phyloP scores from a whole-genome alignment of 2,888 invertebrate species.

The Cantharis flavilabris region DNA sequence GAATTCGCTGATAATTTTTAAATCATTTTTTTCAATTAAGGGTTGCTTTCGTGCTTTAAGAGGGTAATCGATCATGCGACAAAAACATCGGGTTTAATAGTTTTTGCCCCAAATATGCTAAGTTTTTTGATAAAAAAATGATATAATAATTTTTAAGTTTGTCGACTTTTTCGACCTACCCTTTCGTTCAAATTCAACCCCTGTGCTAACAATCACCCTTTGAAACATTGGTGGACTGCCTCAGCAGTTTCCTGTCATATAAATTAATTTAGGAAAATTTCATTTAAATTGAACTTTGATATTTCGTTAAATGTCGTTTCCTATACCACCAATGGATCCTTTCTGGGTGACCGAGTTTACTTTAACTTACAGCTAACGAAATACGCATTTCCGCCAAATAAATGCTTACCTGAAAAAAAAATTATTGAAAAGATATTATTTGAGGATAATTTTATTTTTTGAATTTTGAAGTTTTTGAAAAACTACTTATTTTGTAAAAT shows the following conservation, averaged over 20 bases:
- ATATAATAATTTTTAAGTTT: neutral
- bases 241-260: neutral
- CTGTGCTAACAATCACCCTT: neutral
- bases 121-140: neutral
- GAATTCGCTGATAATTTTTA: neutral
- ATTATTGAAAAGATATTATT: too few species aligned
- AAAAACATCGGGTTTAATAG: neutral
- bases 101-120: neutral
- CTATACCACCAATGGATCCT: neutral
- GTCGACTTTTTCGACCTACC: neutral
- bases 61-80: neutral
- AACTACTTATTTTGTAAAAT: too few species aligned
- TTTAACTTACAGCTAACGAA: neutral
- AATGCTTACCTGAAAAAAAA: neutral
- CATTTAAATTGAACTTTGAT: neutral
- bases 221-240: neutral
- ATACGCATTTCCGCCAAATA: neutral
- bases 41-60: neutral
- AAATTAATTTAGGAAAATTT: neutral
- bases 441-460: too few species aligned
- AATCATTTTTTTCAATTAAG: neutral
- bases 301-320: neutral
- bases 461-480: too few species aligned
- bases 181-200: neutral
- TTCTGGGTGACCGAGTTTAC: neutral